Conservation (phyloP, 2,113 vertebrate genomes). For the Pitta sordida region DNA sequence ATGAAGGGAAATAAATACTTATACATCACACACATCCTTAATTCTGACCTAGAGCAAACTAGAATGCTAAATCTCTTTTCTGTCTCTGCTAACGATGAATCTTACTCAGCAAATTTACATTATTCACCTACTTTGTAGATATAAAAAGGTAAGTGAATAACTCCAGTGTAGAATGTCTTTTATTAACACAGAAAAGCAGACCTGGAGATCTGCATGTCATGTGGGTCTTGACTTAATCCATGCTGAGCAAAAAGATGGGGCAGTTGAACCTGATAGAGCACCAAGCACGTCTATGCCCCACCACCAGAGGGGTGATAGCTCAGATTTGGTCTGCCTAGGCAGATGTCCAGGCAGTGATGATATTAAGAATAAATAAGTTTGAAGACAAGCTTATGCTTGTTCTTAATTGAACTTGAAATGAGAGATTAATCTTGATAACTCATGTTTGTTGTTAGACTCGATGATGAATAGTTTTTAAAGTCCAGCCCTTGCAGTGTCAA, state of each 20-base stretch:
- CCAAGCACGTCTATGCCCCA: fast-evolving
- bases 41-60: neutral
- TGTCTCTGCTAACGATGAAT: neutral
- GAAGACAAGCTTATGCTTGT: neutral
- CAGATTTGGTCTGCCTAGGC: too few species aligned
- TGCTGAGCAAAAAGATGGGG: neutral
- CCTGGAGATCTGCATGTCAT: fast-evolving
- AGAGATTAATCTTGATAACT: neutral
- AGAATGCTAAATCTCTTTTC: neutral
- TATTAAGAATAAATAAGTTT: neutral
- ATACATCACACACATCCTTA: neutral
- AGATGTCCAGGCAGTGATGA: neutral
- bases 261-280: neutral
- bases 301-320: neutral
- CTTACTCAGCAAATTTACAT: neutral
- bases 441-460: neutral
- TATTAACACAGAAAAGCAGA: neutral
- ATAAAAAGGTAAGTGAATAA: neutral
- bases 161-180: neutral
- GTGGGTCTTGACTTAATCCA: neutral
- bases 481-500: neutral
- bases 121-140: neutral
- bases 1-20: neutral
- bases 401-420: neutral
- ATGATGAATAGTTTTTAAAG: neutral